A percentile compares a stretch with the other conserved stretches of the same genome.
phyloP scores from a whole-genome alignment of 2,113 vertebrate species.

The Eonycteris spelaea region DNA sequence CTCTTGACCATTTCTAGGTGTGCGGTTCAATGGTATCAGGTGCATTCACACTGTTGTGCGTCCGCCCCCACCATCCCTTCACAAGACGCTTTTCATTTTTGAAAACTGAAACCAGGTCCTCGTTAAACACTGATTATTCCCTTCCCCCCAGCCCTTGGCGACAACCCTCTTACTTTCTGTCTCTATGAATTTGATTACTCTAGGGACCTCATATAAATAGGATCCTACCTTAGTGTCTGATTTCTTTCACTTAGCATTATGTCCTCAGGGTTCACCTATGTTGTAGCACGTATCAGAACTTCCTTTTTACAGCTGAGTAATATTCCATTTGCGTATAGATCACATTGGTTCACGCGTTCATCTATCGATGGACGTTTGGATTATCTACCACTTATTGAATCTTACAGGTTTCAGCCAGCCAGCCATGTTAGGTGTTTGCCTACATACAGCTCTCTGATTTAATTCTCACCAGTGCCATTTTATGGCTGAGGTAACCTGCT shows the following conservation, averaged over 20 bases:
- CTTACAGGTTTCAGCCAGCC: neutral
- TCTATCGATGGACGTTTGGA: neutral
- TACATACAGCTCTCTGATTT: neutral
- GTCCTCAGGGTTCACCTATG: neutral
- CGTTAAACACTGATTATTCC: too few species aligned
- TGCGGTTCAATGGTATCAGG: accelerated
- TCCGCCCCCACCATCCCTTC: accelerated
- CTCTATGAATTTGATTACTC: neutral
- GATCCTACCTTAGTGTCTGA: neutral
- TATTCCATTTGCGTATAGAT: accelerated
- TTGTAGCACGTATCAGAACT: neutral
- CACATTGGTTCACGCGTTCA: too few species aligned
- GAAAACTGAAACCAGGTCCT: neutral
- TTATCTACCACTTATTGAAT: neutral
- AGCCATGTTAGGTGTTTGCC: neutral
- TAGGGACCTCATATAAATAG: neutral
- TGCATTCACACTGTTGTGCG: accelerated
- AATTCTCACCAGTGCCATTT: neutral
- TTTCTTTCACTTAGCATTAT: neutral
- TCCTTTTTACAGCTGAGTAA: neutral
- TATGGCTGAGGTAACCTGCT: neutral
- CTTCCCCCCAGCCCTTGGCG: neutral
- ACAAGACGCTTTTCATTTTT: neutral
- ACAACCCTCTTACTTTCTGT: neutral
- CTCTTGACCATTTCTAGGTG: neutral